A percentile compares a stretch with the other conserved stretches of the same genome.
Evolutionary conservation across 2,888 invertebrate genomes (phyloP).

Genomic region (Troglohyphantes excavatus): DNA sequence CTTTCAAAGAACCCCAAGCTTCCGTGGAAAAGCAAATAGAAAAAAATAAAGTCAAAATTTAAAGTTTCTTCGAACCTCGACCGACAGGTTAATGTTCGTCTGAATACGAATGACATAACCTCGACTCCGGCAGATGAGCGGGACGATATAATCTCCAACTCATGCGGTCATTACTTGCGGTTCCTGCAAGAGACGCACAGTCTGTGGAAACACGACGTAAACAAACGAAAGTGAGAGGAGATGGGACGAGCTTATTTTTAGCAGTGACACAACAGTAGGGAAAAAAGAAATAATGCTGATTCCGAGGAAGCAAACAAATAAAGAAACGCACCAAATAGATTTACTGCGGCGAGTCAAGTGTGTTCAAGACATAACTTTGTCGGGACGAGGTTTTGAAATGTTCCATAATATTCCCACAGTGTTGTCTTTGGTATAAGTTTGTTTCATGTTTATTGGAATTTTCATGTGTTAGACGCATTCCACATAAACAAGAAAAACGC

Average conservation of each 20-base stretch:
- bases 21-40: slow-evolving; percentile 6
- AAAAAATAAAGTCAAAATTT: slow-evolving; percentile 1
- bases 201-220: slow-evolving; percentile 44
- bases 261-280: neutral
- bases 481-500: too few relatives aligned
- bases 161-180: slow-evolving; percentile 23
- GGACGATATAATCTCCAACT: slow-evolving; percentile 10
- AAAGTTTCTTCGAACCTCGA: slow-evolving; percentile 49
- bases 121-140: neutral
- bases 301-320: slow-evolving; percentile 15
- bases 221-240: slow-evolving; percentile 19
- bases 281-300: neutral
- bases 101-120: slow-evolving; percentile 7
- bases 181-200: slow-evolving; percentile 37
- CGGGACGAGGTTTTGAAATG: neutral
- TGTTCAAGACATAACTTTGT: neutral
- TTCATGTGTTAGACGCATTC: too few relatives aligned
- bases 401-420: neutral
- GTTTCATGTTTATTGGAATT: neutral
- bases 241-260: slow-evolving; percentile 35
- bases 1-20: slow-evolving; percentile 20
- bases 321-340: slow-evolving; percentile 22
- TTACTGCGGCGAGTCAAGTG: slow-evolving; percentile 1
- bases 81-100: slow-evolving; percentile 46
- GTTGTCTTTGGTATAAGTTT: neutral